Evolutionary conservation across 1,140 invertebrate genomes (phyloP), one percentile per base, ranked within the genome.

Genomic region (Drosophila triauraria): DNA sequence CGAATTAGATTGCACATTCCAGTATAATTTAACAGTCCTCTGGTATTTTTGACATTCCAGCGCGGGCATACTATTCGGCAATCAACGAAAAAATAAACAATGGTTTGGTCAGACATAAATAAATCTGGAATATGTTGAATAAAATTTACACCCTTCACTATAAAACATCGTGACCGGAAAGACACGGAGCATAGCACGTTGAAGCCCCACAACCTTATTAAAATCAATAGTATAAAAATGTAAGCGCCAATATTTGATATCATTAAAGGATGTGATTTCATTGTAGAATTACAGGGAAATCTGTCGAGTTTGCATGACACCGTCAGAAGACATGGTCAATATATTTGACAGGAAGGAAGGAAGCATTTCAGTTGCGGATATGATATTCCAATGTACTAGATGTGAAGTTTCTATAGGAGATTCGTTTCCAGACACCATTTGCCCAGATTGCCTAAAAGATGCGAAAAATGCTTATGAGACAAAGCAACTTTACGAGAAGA

Each of bases 401-500:
- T n/a, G 15, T 32, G 10, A 10, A 3, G 10, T 60, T n/a, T 15
- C 20, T 12, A n/a, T 4, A n/a, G 44, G 20, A 10, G 58, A 60
- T 20, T 3, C 3, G 7, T 23, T 47, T 2, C 12, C 20, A 20
- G 20, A 47, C 3, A 5, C 30, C 3, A 47, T 47, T 47, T 47
- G 58, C 12, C 3, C 9, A 15, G 4, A 15, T 7, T 60, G 58
- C 6, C 23, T 23, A 1, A 12, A 35, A 15, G 44, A 60, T 23
- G 58, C 43, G 9, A 17, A 50, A n/a, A 60, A 32, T 50, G 58
- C 58, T 8, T 60, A 23, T 20, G 9, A 60, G 5, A 60, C 50
- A 12, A 60, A 35, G 5, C 17, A n/a, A 51, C 46, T 9, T 3
- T 35, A 50, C 17, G 58, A 60, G 27, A 47, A 10, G 13, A 60